These are phyloP conservation scores for Dendroctonus valens DNA, from an alignment of 1,140 invertebrate genomes.

Conservation along the genomic window DNA sequence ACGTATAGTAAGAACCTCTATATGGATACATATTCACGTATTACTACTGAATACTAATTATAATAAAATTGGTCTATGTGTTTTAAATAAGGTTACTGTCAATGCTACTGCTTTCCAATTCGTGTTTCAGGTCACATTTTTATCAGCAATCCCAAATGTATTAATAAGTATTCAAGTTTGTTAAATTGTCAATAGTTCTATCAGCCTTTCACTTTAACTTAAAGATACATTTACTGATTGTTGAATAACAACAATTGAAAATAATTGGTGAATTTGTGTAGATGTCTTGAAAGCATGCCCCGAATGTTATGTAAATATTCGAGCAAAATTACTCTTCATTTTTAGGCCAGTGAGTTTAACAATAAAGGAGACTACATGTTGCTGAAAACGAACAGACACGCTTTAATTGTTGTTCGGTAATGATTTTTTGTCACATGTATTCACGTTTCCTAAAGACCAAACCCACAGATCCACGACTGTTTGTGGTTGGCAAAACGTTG, in stretches of 20 bases:
- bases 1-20: background rate
- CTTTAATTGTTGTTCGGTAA: too few species aligned
- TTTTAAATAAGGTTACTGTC: constrained; percentile 22
- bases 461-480: too few species aligned
- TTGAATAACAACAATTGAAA: constrained; percentile 3
- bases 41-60: constrained; percentile 10
- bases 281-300: too few species aligned
- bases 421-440: too few species aligned
- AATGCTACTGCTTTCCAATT: constrained; percentile 16
- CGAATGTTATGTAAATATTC: constrained; percentile 1
- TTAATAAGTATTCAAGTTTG: constrained; percentile 5
- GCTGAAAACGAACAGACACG: too few species aligned
- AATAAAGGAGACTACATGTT: too few species aligned
- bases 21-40: background rate
- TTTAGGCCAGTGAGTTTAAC: too few species aligned
- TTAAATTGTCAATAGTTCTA: constrained; percentile 5
- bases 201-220: constrained; percentile 12
- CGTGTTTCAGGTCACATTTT: constrained; percentile 13
- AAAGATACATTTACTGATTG: background rate
- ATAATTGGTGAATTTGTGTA: background rate
- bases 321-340: background rate
- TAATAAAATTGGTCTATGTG: background rate
- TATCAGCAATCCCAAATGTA: background rate
- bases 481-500: too few species aligned
- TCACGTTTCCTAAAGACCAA: too few species aligned